These are phyloP conservation scores for Chrosomus eos DNA, from an alignment of 2,797 vertebrate genomes.

Conservation along the genomic window DNA sequence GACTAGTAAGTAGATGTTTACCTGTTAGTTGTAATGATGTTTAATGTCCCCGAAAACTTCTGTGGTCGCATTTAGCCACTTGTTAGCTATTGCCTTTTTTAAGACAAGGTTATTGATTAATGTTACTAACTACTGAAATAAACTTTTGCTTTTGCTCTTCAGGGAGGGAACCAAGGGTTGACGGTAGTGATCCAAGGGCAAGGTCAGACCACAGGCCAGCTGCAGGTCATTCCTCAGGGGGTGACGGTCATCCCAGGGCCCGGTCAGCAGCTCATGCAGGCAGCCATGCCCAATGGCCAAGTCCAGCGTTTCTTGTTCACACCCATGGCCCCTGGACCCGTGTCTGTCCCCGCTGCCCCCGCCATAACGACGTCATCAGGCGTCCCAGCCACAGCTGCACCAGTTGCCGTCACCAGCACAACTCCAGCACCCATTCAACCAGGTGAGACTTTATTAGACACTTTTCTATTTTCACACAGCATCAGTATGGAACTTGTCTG, in stretches of 20 bases:
- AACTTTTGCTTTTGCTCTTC: slow-evolving; percentile 12
- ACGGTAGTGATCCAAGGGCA: slow-evolving; percentile 99
- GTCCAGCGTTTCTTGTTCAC: slow-evolving; percentile 98
- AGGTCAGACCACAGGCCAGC: slow-evolving; percentile 94
- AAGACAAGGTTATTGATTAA: background rate
- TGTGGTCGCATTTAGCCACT: background rate
- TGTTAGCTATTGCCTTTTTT: no score
- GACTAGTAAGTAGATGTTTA: background rate
- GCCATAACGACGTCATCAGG: slow-evolving; percentile 22
- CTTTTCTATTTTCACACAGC: background rate
- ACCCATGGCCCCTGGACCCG: slow-evolving; percentile 75
- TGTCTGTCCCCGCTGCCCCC: slow-evolving; percentile 57
- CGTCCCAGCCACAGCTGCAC: slow-evolving; percentile 20
- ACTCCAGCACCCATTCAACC: slow-evolving; percentile 80
- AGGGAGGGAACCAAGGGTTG: slow-evolving; percentile 95
- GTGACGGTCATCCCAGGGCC: slow-evolving; percentile 92
- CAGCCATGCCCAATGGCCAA: slow-evolving; percentile 97
- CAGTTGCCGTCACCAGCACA: slow-evolving; percentile 75
- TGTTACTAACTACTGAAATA: background rate
- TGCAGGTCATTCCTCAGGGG: slow-evolving; percentile 96
- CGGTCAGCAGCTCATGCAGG: slow-evolving; percentile 98
- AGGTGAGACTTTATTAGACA: slow-evolving; percentile 76
- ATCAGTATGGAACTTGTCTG: background rate
- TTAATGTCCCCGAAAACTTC: background rate
- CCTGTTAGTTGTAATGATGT: background rate